Evolutionary conservation across 2,113 vertebrate species (phyloP).

Genomic region (Orientallactaga bullata): DNA sequence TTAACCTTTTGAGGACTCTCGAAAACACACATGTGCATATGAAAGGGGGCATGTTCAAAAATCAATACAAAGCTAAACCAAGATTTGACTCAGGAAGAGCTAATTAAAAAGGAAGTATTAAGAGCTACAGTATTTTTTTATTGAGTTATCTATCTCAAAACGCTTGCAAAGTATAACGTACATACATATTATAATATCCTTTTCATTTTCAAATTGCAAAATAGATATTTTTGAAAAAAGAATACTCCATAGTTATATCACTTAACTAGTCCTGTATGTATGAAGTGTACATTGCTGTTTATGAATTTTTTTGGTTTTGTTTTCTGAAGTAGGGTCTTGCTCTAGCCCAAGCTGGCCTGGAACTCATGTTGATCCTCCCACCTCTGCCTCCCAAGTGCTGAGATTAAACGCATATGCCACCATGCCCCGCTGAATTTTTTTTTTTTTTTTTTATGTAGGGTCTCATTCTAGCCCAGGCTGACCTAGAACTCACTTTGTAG

Average conservation of each 20-base stretch:
- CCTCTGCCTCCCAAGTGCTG: too few species aligned
- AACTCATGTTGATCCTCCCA: too few species aligned
- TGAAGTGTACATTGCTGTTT: background rate
- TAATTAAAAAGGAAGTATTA: slow-evolving; percentile 60
- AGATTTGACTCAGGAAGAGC: slow-evolving; percentile 57
- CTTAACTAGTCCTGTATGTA: background rate
- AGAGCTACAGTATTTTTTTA: slow-evolving; percentile 14
- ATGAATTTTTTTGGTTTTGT: background rate
- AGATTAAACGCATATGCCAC: too few species aligned
- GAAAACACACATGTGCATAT: slow-evolving; percentile 58
- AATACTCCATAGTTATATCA: background rate
- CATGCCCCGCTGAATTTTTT: too few species aligned
- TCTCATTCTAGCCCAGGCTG: too few species aligned
- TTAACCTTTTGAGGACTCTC: slow-evolving; percentile 61
- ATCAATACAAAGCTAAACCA: slow-evolving; percentile 61
- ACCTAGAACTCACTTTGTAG: too few species aligned
- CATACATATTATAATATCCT: slow-evolving; percentile 41
- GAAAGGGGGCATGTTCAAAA: slow-evolving; percentile 57
- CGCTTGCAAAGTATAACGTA: slow-evolving; percentile 34
- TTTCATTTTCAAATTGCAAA: slow-evolving; percentile 66
- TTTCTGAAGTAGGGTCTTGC: too few species aligned
- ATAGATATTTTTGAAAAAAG: slow-evolving; percentile 31
- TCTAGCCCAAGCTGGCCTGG: too few species aligned
- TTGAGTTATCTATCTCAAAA: slow-evolving; percentile 17
- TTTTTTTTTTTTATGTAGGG: too few species aligned